Evolutionary conservation across 2,797 vertebrate species (phyloP), one percentile per base, ranked within the genome.

Genomic region (Fistularia tabacaria): DNA sequence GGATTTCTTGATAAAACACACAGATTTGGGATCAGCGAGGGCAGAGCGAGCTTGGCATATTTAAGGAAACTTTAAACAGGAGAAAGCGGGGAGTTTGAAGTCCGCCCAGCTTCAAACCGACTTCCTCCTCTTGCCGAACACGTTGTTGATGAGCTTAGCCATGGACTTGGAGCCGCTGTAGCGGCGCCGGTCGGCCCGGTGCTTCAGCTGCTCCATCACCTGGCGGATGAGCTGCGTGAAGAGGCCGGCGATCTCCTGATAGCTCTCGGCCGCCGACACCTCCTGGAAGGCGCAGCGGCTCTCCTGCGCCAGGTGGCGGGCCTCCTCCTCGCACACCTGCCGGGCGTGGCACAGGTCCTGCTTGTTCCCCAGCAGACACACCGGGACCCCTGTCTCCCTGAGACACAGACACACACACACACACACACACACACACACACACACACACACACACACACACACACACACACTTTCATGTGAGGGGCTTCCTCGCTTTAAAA

Each of bases 81-180:
- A 3, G 2, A 25, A 25, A 25, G 2, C 25, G 25, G 25, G 25
- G 25, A 25, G 25, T 3, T 25, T 25, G 25, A 7, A 14, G 10
- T 37, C 6, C 1, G 9, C 12, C 7, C 11, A 37, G 8, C 25
- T 36, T 92, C 81, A 92, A 64, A 92, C 90, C 0, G 90, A 92
- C 79, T 90, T 90, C 74, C 91, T 90, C 73, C 90, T 86, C 71
- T 92, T 92, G 25, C 91, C 89, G 46, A 92, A 92, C 62, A 92
- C 80, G 1, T 91, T 91, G 83, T 89, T 91, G 77, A 91, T 92
- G 62, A 92, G 87, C 49, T 92, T 91, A 67, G 86, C 88, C 91
- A 91, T 90, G 4, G 90, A 92, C 74, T 90, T 92, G 57, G 91
- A 89, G 59, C 91, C 87, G 38, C 89, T 92, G 85, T 91, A 89